A percentile compares a stretch with the other conserved stretches of the same genome.
phyloP scores from a whole-genome alignment of 1,140 invertebrate genomes.

The Oryctes rhinoceros region DNA sequence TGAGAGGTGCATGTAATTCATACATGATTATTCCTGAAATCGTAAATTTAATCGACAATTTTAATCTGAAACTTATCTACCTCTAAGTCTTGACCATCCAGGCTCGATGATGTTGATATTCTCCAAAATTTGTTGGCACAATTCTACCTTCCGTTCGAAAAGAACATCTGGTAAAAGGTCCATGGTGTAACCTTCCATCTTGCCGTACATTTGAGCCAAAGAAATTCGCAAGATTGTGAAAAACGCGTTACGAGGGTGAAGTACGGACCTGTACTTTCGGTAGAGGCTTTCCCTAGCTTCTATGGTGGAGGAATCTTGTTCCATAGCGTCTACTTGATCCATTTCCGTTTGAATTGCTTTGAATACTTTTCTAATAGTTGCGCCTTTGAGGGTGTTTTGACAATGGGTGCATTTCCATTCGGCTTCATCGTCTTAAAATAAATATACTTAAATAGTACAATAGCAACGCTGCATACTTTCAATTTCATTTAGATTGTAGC shows the following conservation, averaged over 20 bases:
- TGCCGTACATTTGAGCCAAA: constrained; percentile 79
- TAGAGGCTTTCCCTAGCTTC: constrained; percentile 67
- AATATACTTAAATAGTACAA: neutral
- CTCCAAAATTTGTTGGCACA: constrained; percentile 73
- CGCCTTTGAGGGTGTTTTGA: constrained; percentile 67
- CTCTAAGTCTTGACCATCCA: constrained; percentile 77
- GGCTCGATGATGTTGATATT: constrained; percentile 78
- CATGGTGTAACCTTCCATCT: constrained; percentile 73
- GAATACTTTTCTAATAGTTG: constrained; percentile 68
- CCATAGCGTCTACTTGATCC: constrained; percentile 62
- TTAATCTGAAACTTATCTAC: constrained; percentile 57
- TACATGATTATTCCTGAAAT: constrained; percentile 45
- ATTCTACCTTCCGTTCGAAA: constrained; percentile 77
- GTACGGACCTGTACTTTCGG: constrained; percentile 68
- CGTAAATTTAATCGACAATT: neutral
- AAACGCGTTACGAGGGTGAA: constrained; percentile 78
- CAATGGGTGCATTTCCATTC: constrained; percentile 79
- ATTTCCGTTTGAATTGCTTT: constrained; percentile 71
- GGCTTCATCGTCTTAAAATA: constrained; percentile 54
- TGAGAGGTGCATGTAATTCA: constrained; percentile 37
- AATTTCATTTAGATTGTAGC: neutral
- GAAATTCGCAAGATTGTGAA: constrained; percentile 71
- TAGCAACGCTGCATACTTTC: neutral
- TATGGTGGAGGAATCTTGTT: constrained; percentile 57
- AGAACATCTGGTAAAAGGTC: constrained; percentile 76